Evolutionary conservation across 2,797 vertebrate species (phyloP), one percentile per base, ranked within the genome.

Genomic region (Argentina silus): DNA sequence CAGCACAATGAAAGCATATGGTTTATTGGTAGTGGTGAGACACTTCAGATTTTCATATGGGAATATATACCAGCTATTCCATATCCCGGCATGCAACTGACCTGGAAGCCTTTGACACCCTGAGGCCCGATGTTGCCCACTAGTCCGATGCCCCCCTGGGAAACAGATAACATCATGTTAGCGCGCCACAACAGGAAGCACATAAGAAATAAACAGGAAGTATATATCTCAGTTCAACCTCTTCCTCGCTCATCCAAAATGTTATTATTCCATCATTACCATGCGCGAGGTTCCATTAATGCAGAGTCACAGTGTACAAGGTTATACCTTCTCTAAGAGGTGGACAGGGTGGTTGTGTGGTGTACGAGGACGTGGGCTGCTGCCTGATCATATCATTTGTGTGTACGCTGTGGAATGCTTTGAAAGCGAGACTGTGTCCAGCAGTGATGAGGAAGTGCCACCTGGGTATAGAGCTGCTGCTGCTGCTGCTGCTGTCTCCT

Each of bases 51-150:
- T 36, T 42, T 7, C 15, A 27, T 23, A 45, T 27, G 19, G 47
- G 57, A 27, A 61, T 14, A 36, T 47, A 15, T 11, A 36, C 47
- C 47, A 51, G 21, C n/a, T 17, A 21, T 9, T 17, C 4, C 21
- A 27, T 51, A 44, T 61, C 11, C 78, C 67, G 51, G 76, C 43
- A 79, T 47, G 23, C 19, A 14, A 89, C 93, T 79, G 57, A 98
- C 98, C 97, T 99, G 98, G 89, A 94, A 98, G 71, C 98, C 98
- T 89, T 94, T 95, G n/a, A 94, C 69, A 19, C 98, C 98, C 0
- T 91, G 92, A 60, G 86, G 88, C 74, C 97, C 97, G 0, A 66
- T 3, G 23, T 93, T 94, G 43, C 98, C 98, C 66, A 85, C 89
- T 4, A 91, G 89, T 78, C 97, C 98, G 0, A 97, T 90, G 0